Evolutionary conservation across 2,888 invertebrate genomes (phyloP).

Genomic region (Acholoe squamosa): DNA sequence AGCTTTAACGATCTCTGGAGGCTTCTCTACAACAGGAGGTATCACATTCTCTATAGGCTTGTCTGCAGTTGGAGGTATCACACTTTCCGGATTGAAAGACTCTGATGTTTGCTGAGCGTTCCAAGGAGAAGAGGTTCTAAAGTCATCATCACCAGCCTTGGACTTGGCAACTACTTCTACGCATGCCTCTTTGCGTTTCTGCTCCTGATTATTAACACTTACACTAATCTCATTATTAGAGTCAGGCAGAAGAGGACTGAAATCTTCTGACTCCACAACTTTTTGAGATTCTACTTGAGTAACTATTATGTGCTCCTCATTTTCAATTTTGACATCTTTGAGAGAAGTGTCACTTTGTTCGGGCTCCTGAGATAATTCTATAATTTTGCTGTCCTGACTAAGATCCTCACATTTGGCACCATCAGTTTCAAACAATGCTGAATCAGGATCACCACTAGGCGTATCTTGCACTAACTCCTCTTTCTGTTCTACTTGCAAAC

Average conservation of each 20-base stretch:
- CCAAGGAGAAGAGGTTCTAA: slow-evolving; percentile 43
- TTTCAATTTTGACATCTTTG: not conserved
- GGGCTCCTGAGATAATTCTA: not conserved
- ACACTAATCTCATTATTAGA: not conserved
- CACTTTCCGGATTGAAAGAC: not conserved
- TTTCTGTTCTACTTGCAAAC: not conserved
- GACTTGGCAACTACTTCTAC: not conserved
- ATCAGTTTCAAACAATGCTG: not conserved
- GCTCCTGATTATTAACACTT: not conserved
- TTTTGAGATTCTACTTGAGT: slow-evolving; percentile 23
- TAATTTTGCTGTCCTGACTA: not conserved
- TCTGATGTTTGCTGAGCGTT: slow-evolving; percentile 9
- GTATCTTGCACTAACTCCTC: not conserved
- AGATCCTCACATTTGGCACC: not conserved
- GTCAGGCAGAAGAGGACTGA: not conserved
- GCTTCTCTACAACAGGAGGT: no score
- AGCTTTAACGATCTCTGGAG: no score
- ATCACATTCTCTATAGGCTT: not conserved
- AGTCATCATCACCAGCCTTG: slow-evolving; percentile 14
- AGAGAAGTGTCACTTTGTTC: not conserved
- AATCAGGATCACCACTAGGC: not conserved
- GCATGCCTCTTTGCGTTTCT: not conserved
- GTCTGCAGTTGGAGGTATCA: not conserved
- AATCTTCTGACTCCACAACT: not conserved
- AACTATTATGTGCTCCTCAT: not conserved